Evolutionary conservation across 2,113 vertebrate genomes (phyloP), one percentile per base, ranked within the genome.

Genomic region (Choloepus hoffmanni): DNA sequence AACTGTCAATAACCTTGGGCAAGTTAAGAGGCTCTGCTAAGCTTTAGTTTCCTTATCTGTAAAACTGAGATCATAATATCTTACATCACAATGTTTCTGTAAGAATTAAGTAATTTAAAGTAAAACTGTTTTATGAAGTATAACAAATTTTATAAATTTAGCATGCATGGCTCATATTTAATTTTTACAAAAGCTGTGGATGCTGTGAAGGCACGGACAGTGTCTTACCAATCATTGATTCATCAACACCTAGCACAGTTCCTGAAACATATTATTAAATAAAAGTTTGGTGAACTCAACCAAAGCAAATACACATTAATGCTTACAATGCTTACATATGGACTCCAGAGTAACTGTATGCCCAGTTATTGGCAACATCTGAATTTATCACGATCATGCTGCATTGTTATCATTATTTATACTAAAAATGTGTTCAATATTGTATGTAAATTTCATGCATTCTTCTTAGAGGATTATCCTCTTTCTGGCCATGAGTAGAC

Each of bases 61-160:
- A 55, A 88, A 28, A 7, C 85, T 10, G 45, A 24, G 63, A 40
- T 85, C 86, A 83, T 73, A 85, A 53, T 88, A 60, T 65, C 24
- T 84, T 79, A 73, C 3, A 63, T 72, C 21, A 84, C 77, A 90
- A 16, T 3, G n/a, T 92, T 96, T 95, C 43, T 43, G 6, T 88
- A 94, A 83, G 48, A 86, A 89, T 77, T 90, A 94, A 48, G 15
- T 73, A 77, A 81, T 81, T 92, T 72, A 63, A 74, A 68, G 12
- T 72, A 33, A 91, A 88, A 76, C 73, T 67, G 8, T 48, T 90
- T 84, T 73, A 70, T 93, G 50, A 92, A 63, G 53, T 79, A 70
- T 63, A 16, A 84, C 11, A 63, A 79, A 53, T 85, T 60, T 90
- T 76, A 40, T 85, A 87, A 74, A 11, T 86, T 68, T 23, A 50